A percentile compares a stretch with the other conserved stretches of the same genome.
Conservation (phyloP, 2,888 invertebrate species). For the Hyalella azteca region DNA sequence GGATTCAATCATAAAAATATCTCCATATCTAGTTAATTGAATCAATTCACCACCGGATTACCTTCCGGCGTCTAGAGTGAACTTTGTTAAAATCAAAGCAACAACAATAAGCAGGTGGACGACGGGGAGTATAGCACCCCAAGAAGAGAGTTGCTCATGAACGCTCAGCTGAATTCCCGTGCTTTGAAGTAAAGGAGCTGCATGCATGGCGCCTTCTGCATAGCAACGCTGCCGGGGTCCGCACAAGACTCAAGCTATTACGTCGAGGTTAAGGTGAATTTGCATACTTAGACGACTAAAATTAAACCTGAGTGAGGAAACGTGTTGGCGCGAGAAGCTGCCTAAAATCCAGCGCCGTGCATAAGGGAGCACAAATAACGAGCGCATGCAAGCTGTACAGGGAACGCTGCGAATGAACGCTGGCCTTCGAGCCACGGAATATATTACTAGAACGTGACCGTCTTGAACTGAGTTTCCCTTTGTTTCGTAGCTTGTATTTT, state of each 20-base stretch:
- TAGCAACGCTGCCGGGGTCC: slow-evolving; percentile 25
- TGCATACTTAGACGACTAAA: slow-evolving; percentile 37
- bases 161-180: neutral
- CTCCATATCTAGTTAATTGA: too few relatives aligned
- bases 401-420: neutral
- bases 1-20: too few relatives aligned
- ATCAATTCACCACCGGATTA: too few relatives aligned
- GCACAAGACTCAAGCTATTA: slow-evolving; percentile 30
- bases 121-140: too few relatives aligned
- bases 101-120: too few relatives aligned
- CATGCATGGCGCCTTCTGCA: neutral
- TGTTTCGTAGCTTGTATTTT: too few relatives aligned
- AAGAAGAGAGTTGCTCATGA: too few relatives aligned
- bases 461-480: too few relatives aligned
- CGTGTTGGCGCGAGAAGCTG: slow-evolving; percentile 22
- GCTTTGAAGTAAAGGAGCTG: slow-evolving; percentile 15
- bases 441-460: neutral
- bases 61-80: too few relatives aligned
- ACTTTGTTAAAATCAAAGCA: too few relatives aligned
- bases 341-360: slow-evolving; percentile 13
- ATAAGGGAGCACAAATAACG: neutral
- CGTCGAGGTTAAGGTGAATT: slow-evolving; percentile 30
- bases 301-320: slow-evolving; percentile 28
- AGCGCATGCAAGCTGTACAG: neutral
- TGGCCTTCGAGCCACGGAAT: slow-evolving; percentile 10